These are phyloP conservation scores for Hystrix cristata DNA, from an alignment of 2,113 vertebrate species.

Conservation along the genomic window DNA sequence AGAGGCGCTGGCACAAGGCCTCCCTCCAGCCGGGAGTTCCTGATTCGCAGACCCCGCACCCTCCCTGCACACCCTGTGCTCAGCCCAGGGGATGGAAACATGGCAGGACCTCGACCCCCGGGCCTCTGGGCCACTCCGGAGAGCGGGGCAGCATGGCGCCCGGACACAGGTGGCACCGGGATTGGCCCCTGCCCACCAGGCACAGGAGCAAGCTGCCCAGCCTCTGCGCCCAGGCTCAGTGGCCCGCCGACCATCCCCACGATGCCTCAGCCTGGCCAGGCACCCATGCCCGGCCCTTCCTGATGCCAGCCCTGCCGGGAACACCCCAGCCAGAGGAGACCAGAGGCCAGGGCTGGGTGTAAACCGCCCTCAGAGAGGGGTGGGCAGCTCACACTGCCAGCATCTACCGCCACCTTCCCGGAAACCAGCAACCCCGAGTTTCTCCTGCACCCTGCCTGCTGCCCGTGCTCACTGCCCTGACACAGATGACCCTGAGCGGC, in stretches of 20 bases:
- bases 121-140: background rate
- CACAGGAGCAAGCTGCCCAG: background rate
- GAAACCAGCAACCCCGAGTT: background rate
- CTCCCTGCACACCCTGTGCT: background rate
- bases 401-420: background rate
- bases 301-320: background rate
- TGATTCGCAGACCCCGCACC: conserved; percentile 55
- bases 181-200: background rate
- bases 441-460: background rate
- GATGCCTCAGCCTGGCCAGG: background rate
- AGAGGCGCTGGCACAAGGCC: background rate
- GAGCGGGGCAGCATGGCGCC: background rate
- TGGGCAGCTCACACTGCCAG: background rate
- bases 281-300: background rate
- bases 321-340: background rate
- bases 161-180: background rate
- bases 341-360: background rate
- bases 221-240: background rate
- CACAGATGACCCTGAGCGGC: background rate
- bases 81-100: background rate
- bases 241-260: background rate
- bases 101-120: background rate
- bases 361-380: background rate
- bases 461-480: too few species aligned
- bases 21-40: background rate